Evolutionary conservation across 1,140 invertebrate species (phyloP), one percentile per base, ranked within the genome.

Genomic region (Hydropsyche tenuis): DNA sequence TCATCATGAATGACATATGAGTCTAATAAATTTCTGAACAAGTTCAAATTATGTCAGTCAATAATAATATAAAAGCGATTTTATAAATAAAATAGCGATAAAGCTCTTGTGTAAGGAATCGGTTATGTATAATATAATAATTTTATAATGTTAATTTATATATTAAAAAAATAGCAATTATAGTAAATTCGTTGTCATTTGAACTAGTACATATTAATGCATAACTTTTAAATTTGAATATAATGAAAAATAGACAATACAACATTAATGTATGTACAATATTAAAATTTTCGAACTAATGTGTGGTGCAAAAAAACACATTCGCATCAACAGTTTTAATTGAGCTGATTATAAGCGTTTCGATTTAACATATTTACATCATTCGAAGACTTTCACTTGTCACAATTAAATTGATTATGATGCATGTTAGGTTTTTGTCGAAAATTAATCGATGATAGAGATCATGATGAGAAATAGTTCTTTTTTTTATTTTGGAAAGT

Each of bases 231-330:
- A 53, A 53, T 18, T 53, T 16, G 6, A 53, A 20, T 7, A 53
- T 48, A 18, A 53, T 20, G 1, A 18, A 37, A 53, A 18, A 18
- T 3, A 14, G 12, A 48, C 46, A 14, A 53, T 53, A 20, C 16
- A 53, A 53, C 20, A 48, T 48, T 48, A 48, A 37, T 37, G 30
- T 48, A 53, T 53, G 14, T 53, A 53, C 48, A 53, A 53, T 53
- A 53, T 53, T 53, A 53, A 53, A 53, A 11, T 7, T 53, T 53
- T n/a, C n/a, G n/a, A 18, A 2, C 48, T 53, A 37, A 37, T 53
- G 48, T 53, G 20, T 53, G n/a, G n/a, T n/a, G 48, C 16, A 53
- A 53, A 37, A 18, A 53, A 53, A 53, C n/a, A 53, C 48, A 53
- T 53, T 53, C 48, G 48, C 20, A 53, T 53, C 16, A 53, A 53